These are phyloP conservation scores for Callorhinus ursinus DNA, from an alignment of 2,113 vertebrate species.

Conservation along the genomic window DNA sequence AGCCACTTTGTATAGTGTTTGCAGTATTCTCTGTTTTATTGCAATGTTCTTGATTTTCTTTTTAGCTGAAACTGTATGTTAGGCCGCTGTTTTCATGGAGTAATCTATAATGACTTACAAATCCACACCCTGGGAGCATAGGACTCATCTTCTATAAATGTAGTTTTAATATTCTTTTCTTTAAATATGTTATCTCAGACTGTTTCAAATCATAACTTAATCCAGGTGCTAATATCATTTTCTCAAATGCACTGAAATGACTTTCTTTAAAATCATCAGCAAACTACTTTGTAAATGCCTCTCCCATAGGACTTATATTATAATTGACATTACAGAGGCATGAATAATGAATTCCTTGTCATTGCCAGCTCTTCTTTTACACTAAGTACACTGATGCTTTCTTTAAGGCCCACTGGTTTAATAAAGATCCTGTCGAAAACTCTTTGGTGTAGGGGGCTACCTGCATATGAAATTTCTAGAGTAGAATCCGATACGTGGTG, in stretches of 20 bases:
- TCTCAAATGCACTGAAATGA: background rate
- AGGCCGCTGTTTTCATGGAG: constrained; percentile 11
- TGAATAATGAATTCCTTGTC: constrained; percentile 39
- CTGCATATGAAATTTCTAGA: background rate
- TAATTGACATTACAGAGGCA: constrained; percentile 10
- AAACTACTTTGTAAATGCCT: constrained; percentile 42
- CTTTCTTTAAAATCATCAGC: constrained; percentile 52
- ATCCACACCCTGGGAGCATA: background rate
- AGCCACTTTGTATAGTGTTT: background rate
- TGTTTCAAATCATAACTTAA: constrained; percentile 38
- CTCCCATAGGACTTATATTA: background rate
- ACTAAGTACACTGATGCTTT: background rate
- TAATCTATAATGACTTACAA: constrained; percentile 19
- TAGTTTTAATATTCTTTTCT: constrained; percentile 50
- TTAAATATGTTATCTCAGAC: background rate
- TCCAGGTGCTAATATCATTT: constrained; percentile 47
- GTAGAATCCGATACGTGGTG: background rate
- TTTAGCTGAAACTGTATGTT: background rate
- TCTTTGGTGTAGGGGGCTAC: background rate
- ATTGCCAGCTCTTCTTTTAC: constrained; percentile 48
- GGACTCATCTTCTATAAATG: background rate
- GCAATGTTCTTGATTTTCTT: background rate
- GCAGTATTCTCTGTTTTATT: background rate
- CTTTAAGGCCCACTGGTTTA: background rate
- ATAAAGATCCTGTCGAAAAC: constrained; percentile 27